Evolutionary conservation across 2,113 vertebrate species (phyloP).

Genomic region (Periophthalmodon schlosseri): DNA sequence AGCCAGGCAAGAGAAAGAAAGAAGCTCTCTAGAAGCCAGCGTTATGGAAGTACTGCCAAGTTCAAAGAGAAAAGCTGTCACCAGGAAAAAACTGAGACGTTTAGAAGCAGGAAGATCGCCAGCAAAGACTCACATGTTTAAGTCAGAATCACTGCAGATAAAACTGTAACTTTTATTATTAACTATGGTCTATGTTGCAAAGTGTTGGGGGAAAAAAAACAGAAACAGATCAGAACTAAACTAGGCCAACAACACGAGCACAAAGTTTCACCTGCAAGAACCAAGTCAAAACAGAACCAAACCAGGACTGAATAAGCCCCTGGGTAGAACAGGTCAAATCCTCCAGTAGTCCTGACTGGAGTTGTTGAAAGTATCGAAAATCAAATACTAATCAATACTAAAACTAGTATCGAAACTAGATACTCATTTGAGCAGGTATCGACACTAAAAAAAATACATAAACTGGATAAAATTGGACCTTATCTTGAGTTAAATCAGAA

Average conservation of each 20-base stretch:
- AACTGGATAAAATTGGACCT: too few relatives aligned
- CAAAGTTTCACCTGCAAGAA: not conserved
- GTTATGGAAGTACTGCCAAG: conserved; percentile 11
- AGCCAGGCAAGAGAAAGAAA: conserved; percentile 51
- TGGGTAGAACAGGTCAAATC: not conserved
- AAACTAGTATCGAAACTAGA: too few relatives aligned
- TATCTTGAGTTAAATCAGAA: too few relatives aligned
- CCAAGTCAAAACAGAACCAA: not conserved
- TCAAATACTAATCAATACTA: too few relatives aligned
- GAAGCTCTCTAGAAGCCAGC: conserved; percentile 55
- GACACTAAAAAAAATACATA: too few relatives aligned
- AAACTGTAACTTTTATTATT: not conserved
- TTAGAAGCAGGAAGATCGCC: not conserved
- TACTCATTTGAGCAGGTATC: too few relatives aligned
- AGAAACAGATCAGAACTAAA: not conserved
- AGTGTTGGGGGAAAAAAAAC: not conserved
- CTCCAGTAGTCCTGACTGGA: too few relatives aligned
- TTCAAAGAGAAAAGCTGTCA: not conserved
- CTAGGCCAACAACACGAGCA: not conserved
- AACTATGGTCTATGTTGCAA: not conserved
- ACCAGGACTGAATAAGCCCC: not conserved
- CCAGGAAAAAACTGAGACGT: not conserved
- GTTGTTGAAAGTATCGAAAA: too few relatives aligned
- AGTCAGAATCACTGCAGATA: not conserved
- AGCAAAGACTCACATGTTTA: not conserved